phyloP scores from a whole-genome alignment of 2,113 vertebrate species.

The Alces alces region DNA sequence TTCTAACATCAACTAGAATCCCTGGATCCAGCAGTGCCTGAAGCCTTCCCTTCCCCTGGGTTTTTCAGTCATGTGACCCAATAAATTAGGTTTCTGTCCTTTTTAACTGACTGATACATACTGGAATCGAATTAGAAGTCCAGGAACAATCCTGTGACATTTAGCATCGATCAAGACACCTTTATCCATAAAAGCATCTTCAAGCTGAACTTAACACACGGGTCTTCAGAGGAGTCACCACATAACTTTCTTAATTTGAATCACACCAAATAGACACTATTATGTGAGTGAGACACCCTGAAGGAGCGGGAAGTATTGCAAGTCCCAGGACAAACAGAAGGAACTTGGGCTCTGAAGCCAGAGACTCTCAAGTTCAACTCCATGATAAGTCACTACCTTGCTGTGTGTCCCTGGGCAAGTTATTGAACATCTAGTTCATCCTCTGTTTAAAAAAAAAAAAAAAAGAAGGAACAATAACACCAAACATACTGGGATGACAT shows the following conservation, averaged over 20 bases:
- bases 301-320: not conserved
- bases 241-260: not conserved
- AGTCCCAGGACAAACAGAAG: not conserved
- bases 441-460: not conserved
- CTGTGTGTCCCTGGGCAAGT: not conserved
- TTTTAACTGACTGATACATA: not conserved
- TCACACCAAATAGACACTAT: not conserved
- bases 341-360: not conserved
- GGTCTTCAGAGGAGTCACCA: not conserved
- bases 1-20: not conserved
- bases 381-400: not conserved
- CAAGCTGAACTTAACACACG: not conserved
- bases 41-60: not conserved
- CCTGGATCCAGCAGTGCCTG: not conserved
- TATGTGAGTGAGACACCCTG: not conserved
- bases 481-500: not conserved
- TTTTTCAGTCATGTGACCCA: not conserved
- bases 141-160: not conserved
- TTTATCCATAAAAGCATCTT: not conserved
- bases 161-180: too few species aligned
- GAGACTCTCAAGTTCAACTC: not conserved
- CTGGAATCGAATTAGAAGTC: not conserved
- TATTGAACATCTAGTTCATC: not conserved
- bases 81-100: not conserved
- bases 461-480: not conserved